Conservation (phyloP, 2,888 invertebrate genomes). For the Pegoplata infirma region DNA sequence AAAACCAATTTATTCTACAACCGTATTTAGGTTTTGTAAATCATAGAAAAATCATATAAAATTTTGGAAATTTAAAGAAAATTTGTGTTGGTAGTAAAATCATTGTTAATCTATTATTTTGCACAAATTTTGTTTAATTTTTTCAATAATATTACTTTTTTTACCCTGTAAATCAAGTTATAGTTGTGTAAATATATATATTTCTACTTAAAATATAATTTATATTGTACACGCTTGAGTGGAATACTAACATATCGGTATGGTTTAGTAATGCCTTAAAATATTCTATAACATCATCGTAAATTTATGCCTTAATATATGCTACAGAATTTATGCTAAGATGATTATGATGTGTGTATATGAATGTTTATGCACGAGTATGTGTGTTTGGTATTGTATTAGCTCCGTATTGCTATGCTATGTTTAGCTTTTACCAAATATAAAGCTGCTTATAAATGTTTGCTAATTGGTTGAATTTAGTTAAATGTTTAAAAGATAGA, state of each 20-base stretch:
- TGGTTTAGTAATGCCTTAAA: neutral
- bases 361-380: neutral
- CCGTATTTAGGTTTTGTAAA: no score
- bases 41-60: no score
- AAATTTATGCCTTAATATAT: neutral
- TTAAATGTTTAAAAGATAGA: slow-evolving; percentile 42
- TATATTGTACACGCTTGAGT: neutral
- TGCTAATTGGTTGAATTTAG: slow-evolving; percentile 50
- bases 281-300: no score
- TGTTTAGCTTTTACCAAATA: neutral
- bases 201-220: neutral
- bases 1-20: no score
- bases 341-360: neutral
- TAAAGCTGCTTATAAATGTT: slow-evolving; percentile 57
- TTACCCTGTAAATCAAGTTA: no score
- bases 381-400: slow-evolving; percentile 7
- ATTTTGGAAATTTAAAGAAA: no score
- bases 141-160: no score
- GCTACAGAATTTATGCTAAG: no score
- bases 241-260: neutral
- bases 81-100: no score
- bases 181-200: neutral
- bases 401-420: neutral
- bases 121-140: no score
- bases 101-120: no score